Base-by-base conservation (phyloP, 2,888 invertebrate genomes). In the Pantelozetes paolii region DNA sequence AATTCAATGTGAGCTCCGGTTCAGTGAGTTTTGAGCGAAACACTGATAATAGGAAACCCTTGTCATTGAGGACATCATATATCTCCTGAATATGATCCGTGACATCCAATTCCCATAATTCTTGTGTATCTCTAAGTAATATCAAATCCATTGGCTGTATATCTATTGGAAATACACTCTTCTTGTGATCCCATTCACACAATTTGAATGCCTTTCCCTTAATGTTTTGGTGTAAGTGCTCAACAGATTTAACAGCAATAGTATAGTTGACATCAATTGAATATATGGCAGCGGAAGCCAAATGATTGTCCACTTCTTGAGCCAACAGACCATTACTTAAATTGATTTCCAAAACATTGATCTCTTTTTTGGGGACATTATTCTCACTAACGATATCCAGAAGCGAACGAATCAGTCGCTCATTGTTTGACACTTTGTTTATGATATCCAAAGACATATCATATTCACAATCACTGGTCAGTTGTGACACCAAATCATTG, bases 361-460 rank as follows among this genome's bases (percentile, higher is more conserved):
- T 82, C 80, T 64, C 64, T 30, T 72, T 72, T 23, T 89, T 90
- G 3, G 88, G 82, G 15, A 88, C 86, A 57, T 85, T 84, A 82
- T 94, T 95, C 84, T 94, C 94, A 42, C 89, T 82, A 30, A 89
- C 88, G 13, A 90, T 83, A 81, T 94, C 92, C 72, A 92, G 81
- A 74, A 82, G 40, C 15, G 72, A 20, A 11, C 72, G 81, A 30
- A 84, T 76, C n/a, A 79, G 75, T 2, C 77, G 45, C 73, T 79
- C 79, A 11, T 72, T 64, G 6, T 76, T 32, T 9, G 78, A 71
- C 23, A 79, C 76, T 3, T 54, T 1, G 70, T 73, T 73, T 32
- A 73, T 67, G n/a, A 64, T 1, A 70, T 73, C 73, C 11, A 26
- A n/a, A 15, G 23, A 11, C n/a, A 67, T 15, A 36, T 73, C 69